Percentiles rank a stretch among this genome's conserved stretches.
These are phyloP conservation scores for Halocynthia aurantium DNA, from an alignment of 23 tunicate species.

Conservation along the genomic window DNA sequence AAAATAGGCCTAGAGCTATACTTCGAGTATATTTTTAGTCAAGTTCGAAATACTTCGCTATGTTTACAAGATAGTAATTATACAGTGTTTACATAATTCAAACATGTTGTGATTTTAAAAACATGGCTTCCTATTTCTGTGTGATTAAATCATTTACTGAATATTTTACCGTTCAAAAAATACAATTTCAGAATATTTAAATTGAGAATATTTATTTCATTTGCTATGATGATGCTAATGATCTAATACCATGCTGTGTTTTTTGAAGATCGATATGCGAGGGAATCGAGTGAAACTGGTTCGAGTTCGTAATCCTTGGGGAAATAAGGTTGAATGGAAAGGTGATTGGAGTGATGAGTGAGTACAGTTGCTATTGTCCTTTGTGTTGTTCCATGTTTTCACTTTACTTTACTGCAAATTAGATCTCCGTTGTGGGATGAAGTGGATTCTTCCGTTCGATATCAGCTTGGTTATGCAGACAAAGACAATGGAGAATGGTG, in stretches of 20 bases:
- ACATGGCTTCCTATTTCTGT: no score
- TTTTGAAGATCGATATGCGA: conserved; percentile 26
- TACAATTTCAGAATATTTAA: no score
- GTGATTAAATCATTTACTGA: no score
- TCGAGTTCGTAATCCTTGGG: conserved; percentile 79
- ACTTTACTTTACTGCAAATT: not conserved
- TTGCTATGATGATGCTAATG: no score
- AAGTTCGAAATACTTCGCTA: no score
- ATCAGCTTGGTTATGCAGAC: conserved; percentile 47
- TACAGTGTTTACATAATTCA: no score
- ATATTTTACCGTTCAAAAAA: no score
- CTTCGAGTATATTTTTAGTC: no score
- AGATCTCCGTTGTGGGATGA: conserved; percentile 63
- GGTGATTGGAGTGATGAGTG: conserved; percentile 80
- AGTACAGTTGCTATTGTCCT: not conserved
- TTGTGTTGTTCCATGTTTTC: not conserved
- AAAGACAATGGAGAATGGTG: conserved; percentile 82
- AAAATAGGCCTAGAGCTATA: no score
- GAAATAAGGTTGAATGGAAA: conserved; percentile 69
- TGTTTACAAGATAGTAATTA: no score
- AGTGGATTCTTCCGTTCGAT: conserved; percentile 32
- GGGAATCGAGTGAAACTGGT: conserved; percentile 55
- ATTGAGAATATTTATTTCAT: no score
- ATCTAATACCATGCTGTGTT: not conserved
- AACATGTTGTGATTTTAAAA: no score